phyloP scores from a whole-genome alignment of 2,888 invertebrate species.

The Erynnis tages region DNA sequence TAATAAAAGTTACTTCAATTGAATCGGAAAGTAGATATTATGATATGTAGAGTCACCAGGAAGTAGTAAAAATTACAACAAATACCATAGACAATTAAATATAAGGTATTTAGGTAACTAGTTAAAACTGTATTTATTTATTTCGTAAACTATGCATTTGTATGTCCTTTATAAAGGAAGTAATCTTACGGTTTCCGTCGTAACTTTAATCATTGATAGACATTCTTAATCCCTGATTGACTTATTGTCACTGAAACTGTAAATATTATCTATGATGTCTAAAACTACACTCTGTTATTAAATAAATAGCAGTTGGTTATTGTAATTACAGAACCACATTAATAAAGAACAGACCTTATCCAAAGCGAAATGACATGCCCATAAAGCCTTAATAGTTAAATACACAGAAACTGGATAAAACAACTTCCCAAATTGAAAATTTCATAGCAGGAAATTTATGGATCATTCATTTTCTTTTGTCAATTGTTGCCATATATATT shows the following conservation, averaged over 20 bases:
- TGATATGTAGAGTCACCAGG: constrained; percentile 14
- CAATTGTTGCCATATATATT: no score
- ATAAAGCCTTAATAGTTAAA: no score
- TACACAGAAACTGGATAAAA: no score
- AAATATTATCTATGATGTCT: no score
- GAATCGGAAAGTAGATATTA: constrained; percentile 5
- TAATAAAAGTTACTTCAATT: background rate
- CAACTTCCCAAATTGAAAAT: no score
- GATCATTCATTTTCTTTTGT: no score
- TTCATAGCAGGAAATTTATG: no score
- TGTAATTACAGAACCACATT: background rate
- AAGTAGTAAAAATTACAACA: background rate
- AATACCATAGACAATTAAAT: background rate
- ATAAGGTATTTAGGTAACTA: background rate
- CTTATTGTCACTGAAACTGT: constrained; percentile 18
- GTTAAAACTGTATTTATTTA: background rate
- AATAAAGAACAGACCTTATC: no score
- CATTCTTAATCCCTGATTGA: constrained; percentile 12
- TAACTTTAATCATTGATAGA: constrained; percentile 1
- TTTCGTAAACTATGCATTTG: background rate
- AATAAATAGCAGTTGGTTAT: background rate
- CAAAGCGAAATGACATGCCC: no score
- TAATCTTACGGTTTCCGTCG: constrained; percentile 3
- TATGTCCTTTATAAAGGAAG: background rate
- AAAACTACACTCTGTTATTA: background rate